Conservation (phyloP, 2,113 vertebrate species). For the Cephalopholis sonnerati region DNA sequence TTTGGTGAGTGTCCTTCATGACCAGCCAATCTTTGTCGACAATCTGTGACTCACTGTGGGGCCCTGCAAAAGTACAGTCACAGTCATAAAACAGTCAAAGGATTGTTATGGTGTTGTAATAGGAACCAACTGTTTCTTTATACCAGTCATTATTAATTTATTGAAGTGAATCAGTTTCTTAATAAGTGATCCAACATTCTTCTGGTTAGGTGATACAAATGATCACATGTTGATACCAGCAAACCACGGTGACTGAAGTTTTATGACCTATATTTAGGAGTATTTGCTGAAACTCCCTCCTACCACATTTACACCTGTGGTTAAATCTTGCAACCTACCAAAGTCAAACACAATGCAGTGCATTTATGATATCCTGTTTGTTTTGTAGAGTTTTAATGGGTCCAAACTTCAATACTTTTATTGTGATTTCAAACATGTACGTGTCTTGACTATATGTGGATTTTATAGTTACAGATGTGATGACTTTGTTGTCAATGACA, state of each 20-base stretch:
- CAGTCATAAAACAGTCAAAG: conserved; percentile 5
- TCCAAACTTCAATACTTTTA: background rate
- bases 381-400: background rate
- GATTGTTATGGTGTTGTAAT: background rate
- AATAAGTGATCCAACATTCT: background rate
- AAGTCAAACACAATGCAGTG: background rate
- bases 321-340: background rate
- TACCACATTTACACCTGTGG: background rate
- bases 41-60: conserved; percentile 4
- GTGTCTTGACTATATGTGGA: conserved; percentile 47
- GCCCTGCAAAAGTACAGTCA: background rate
- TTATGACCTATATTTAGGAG: background rate
- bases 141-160: background rate
- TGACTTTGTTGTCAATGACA: conserved; percentile 98
- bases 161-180: background rate
- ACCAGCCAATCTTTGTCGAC: background rate
- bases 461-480: conserved; percentile 96
- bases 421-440: background rate
- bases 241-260: background rate
- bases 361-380: background rate
- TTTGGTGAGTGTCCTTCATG: conserved; percentile 88
- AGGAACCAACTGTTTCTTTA: background rate
- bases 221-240: background rate
- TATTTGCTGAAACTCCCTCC: background rate
- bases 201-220: background rate